Evolutionary conservation across 2,888 invertebrate species (phyloP), one percentile per base, ranked within the genome.

Genomic region (Aphodius granarius): DNA sequence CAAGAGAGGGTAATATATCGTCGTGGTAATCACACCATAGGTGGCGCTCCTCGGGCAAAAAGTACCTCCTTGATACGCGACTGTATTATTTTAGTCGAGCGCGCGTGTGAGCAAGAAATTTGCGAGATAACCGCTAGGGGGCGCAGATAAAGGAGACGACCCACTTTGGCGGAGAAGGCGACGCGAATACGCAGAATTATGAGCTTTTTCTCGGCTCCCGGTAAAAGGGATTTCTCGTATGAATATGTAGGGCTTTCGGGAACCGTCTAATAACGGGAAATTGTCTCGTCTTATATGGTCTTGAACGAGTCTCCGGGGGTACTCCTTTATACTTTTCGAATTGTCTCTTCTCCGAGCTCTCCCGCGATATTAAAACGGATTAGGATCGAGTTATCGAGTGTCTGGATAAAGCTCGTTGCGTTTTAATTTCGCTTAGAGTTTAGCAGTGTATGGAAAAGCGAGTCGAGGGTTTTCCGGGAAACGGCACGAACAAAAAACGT

Each of bases 181-280:
- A 6, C 20, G 21, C 19, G 66, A 22, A 68, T 21, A 19, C 18
- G 19, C 19, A 19, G 15, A 20, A 15, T 21, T 19, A 19, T 20
- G 66, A 3, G 66, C 21, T 19, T 66, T 21, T 15, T 15, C 20
- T 66, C 66, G 21, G n/a, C 3, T 22, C 20, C 20, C 0, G 20
- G 68, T 43, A 43, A 68, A 22, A 15, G 20, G 68, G 68, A 68
- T 68, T 68, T 68, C 68, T 22, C 21, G 68, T 68, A 68, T 68
- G 68, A 68, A 68, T 68, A 68, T 68, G 68, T 22, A 68, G 22
- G n/a, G 22, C 20, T 22, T 22, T 20, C 18, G 21, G 68, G 15
- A 21, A 68, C 68, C 21, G 68, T 68, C 22, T 68, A 68, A 68
- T 68, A 68, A 66, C 20, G n/a, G 68, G 68, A 68, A 68, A 68